A percentile compares a stretch with the other conserved stretches of the same genome.
phyloP scores from a whole-genome alignment of 2,888 invertebrate species.

The Thumatha senex region DNA sequence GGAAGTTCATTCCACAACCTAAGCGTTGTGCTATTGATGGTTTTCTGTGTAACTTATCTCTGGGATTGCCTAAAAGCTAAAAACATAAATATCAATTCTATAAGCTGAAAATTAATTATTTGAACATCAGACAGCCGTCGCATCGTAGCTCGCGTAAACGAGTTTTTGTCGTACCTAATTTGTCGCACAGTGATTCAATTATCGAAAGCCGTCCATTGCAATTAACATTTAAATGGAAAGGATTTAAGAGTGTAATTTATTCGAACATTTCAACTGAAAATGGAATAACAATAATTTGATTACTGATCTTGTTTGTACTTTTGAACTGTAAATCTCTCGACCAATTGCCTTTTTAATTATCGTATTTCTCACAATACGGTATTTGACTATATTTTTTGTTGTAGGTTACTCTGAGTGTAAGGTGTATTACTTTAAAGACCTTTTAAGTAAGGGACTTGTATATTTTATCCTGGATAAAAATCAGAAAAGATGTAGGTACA shows the following conservation, averaged over 20 bases:
- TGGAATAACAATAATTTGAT: neutral
- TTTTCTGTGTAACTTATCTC: no score
- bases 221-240: constrained; percentile 16
- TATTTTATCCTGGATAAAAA: no score
- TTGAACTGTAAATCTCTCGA: neutral
- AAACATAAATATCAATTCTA: no score
- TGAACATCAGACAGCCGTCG: no score
- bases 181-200: constrained; percentile 19
- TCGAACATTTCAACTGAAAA: constrained; percentile 1
- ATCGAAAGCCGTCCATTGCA: constrained; percentile 15
- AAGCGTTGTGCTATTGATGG: no score
- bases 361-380: neutral
- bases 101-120: no score
- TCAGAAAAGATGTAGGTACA: no score
- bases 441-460: no score
- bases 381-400: neutral
- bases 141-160: constrained; percentile 6
- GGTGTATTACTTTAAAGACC: no score
- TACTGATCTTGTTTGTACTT: neutral
- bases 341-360: neutral
- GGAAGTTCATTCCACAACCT: no score
- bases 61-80: no score
- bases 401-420: no score
- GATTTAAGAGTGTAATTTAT: constrained; percentile 6
- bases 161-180: constrained; percentile 20